phyloP scores from a whole-genome alignment of 2,888 invertebrate genomes.

The Crepidodera aurea region DNA sequence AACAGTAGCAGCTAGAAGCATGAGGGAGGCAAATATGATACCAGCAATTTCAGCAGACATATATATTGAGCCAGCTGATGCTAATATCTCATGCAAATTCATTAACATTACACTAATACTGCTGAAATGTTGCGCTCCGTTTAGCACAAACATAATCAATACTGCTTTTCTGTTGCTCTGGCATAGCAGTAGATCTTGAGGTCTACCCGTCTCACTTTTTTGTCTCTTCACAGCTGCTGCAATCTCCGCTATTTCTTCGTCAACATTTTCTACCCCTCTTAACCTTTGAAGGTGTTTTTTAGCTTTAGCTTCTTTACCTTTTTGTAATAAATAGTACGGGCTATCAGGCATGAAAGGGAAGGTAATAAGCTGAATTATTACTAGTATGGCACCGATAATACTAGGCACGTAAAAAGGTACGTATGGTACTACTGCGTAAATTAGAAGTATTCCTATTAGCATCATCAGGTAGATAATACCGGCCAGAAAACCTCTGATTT shows the following conservation, averaged over 20 bases:
- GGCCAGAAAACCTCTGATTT: conserved; percentile 58
- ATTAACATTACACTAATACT: conserved; percentile 59
- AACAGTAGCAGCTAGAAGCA: conserved; percentile 53
- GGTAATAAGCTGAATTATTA: conserved; percentile 53
- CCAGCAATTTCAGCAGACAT: conserved; percentile 48
- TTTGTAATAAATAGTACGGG: conserved; percentile 57
- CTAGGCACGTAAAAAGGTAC: conserved; percentile 50
- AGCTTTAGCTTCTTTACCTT: conserved; percentile 54
- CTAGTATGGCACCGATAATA: conserved; percentile 50
- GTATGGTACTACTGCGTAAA: conserved; percentile 56
- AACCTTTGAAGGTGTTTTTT: conserved; percentile 51
- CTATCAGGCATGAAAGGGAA: conserved; percentile 55
- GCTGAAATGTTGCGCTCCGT: conserved; percentile 58
- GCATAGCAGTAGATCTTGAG: conserved; percentile 54
- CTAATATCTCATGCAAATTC: conserved; percentile 56
- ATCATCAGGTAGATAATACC: conserved; percentile 60
- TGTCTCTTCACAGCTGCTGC: conserved; percentile 55
- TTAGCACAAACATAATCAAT: conserved; percentile 57
- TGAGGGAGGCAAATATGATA: conserved; percentile 55
- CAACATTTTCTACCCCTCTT: conserved; percentile 49
- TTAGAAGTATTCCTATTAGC: conserved; percentile 58
- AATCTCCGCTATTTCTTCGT: conserved; percentile 56
- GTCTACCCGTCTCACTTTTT: conserved; percentile 54
- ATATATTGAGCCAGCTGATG: conserved; percentile 53
- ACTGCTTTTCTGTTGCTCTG: conserved; percentile 58